phyloP scores from a whole-genome alignment of 2,113 vertebrate genomes.

The Mesocricetus auratus region DNA sequence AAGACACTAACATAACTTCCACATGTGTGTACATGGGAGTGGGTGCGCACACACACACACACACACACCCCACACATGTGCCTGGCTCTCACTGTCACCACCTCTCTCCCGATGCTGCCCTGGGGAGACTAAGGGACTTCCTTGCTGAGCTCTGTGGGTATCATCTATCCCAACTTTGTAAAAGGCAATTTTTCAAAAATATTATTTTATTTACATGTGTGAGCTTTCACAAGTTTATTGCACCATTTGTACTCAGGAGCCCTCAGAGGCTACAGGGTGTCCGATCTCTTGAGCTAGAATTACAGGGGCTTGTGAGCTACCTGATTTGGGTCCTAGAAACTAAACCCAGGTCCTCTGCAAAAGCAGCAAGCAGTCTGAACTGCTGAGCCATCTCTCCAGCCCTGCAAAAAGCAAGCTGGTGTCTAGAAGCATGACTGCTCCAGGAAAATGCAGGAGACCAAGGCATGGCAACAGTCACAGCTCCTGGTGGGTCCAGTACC shows the following conservation, averaged over 20 bases:
- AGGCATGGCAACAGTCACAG: background rate
- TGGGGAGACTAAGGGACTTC: background rate
- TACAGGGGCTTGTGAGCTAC: background rate
- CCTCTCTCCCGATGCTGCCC: background rate
- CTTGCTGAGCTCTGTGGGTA: background rate
- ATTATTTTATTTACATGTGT: background rate
- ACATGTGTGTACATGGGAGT: background rate
- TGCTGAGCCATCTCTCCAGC: background rate
- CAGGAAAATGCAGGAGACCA: background rate
- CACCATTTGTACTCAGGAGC: background rate
- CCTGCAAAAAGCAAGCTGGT: background rate
- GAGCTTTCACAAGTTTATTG: background rate
- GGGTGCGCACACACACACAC: rapidly evolving
- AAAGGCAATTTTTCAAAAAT: background rate
- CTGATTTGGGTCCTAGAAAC: background rate
- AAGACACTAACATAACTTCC: background rate
- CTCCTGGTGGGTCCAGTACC: background rate
- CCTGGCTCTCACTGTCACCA: background rate
- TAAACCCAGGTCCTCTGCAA: background rate
- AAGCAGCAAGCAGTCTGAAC: too few species aligned
- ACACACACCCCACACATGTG: background rate
- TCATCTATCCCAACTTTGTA: background rate
- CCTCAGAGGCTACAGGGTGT: background rate
- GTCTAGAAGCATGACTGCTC: background rate
- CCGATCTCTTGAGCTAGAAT: background rate